phyloP scores from a whole-genome alignment of 1,140 invertebrate species.

The Drosophila repletoides region DNA sequence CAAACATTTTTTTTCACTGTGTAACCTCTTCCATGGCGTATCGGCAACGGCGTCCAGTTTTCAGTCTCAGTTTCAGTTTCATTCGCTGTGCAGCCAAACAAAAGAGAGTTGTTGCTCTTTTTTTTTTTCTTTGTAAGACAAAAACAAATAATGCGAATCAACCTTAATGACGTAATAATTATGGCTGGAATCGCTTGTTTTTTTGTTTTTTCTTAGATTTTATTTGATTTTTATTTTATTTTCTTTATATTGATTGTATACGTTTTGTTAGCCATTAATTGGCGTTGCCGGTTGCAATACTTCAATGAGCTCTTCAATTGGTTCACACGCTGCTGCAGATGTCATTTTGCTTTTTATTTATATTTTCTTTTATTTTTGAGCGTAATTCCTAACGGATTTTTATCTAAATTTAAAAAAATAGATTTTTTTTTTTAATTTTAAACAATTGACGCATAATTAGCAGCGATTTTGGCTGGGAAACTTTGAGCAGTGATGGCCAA shows the following conservation, averaged over 20 bases:
- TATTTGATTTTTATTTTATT: slow-evolving; percentile 2
- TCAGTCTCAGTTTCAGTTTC: slow-evolving; percentile 11
- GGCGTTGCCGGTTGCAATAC: slow-evolving; percentile 15
- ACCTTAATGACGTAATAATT: slow-evolving; percentile 73
- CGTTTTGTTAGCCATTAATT: slow-evolving; percentile 56
- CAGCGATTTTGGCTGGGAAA: slow-evolving; percentile 9
- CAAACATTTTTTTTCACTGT: too few relatives aligned
- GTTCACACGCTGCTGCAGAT: slow-evolving; percentile 52
- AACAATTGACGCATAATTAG: slow-evolving; percentile 64
- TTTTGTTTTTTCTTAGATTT: slow-evolving; percentile 2
- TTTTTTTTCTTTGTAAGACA: background rate
- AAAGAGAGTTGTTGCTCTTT: background rate
- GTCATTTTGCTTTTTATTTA: background rate
- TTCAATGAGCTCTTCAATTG: slow-evolving; percentile 36
- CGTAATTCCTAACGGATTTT: slow-evolving; percentile 31
- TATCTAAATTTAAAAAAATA: slow-evolving; percentile 43
- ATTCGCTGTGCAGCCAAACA: slow-evolving; percentile 1
- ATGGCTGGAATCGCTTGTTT: slow-evolving; percentile 43
- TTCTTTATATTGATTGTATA: slow-evolving; percentile 44
- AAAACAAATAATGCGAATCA: slow-evolving; percentile 39
- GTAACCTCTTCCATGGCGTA: too few relatives aligned
- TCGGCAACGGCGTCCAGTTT: slow-evolving; percentile 58
- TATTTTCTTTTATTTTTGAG: slow-evolving; percentile 45
- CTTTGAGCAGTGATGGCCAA: too few relatives aligned
- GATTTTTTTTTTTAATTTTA: slow-evolving; percentile 55